Conservation (phyloP, 2,113 vertebrate species). For the Nasalis larvatus region DNA sequence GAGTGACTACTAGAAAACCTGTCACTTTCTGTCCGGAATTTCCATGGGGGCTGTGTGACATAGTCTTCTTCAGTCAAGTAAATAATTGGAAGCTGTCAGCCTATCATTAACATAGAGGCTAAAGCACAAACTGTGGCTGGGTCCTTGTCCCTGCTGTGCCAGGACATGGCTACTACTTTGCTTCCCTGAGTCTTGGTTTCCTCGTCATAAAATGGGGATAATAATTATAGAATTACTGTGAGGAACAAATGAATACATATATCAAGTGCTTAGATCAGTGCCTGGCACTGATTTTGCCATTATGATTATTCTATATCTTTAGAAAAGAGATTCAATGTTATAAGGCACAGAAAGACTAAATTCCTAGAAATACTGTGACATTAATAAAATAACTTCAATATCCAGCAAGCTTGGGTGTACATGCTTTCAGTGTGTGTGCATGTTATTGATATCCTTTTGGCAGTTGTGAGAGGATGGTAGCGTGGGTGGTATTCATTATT, state of each 20-base stretch:
- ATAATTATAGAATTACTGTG: not conserved
- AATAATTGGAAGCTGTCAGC: not conserved
- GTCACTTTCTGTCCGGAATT: not conserved
- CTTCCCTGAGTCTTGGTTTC: not conserved
- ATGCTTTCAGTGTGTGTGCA: not conserved
- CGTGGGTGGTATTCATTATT: not conserved
- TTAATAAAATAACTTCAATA: not conserved
- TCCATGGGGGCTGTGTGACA: not conserved
- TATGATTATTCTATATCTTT: not conserved
- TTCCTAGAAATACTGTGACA: not conserved
- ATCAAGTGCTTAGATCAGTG: not conserved
- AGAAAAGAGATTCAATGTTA: not conserved
- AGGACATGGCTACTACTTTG: accelerated
- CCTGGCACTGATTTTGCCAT: not conserved
- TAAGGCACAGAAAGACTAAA: not conserved
- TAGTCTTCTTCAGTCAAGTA: not conserved
- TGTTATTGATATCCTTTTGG: not conserved
- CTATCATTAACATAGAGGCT: not conserved
- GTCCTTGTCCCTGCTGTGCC: not conserved
- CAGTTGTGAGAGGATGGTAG: not conserved
- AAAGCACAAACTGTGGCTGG: not conserved
- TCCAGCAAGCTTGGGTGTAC: not conserved
- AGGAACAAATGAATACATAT: not conserved
- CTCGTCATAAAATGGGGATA: not conserved
- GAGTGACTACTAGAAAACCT: not conserved